Conservation (phyloP, 2,113 vertebrate species). For the Tachycineta bicolor region DNA sequence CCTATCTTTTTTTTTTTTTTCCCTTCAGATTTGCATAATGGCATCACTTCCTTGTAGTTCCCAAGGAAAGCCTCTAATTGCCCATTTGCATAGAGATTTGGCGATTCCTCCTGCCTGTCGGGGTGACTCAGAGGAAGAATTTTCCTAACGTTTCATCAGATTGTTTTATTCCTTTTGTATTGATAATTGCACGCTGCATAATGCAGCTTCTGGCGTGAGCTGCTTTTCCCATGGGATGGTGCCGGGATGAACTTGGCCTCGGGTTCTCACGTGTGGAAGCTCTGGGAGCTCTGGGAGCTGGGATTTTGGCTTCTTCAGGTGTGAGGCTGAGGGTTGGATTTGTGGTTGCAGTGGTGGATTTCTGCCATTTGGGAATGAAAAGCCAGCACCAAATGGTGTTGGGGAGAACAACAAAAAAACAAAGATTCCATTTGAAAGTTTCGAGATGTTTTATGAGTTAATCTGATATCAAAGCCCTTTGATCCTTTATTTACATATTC, state of each 20-base stretch:
- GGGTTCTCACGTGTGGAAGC: constrained; percentile 3
- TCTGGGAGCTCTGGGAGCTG: not conserved
- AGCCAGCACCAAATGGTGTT: not conserved
- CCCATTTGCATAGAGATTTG: constrained; percentile 38
- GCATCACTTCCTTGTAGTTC: constrained; percentile 25
- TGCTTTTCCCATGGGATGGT: constrained; percentile 13
- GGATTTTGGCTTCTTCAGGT: not conserved
- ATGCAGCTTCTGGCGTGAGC: not conserved
- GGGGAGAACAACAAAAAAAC: not conserved
- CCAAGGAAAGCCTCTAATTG: constrained; percentile 54
- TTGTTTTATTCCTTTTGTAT: constrained; percentile 40
- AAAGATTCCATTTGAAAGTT: not conserved
- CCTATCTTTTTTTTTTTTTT: not conserved
- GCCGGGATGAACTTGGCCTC: not conserved
- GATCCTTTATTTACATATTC: constrained; percentile 42
- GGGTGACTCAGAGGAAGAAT: constrained; percentile 20
- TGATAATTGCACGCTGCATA: not conserved
- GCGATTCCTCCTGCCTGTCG: not conserved
- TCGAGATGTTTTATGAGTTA: not conserved
- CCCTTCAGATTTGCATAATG: not conserved
- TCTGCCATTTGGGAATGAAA: not conserved
- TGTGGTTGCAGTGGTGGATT: not conserved
- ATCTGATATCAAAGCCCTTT: constrained; percentile 15
- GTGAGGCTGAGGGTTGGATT: not conserved
- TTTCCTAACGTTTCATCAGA: constrained; percentile 48